Evolutionary conservation across 2,797 vertebrate genomes (phyloP).

Genomic region (Aphelocoma californica): DNA sequence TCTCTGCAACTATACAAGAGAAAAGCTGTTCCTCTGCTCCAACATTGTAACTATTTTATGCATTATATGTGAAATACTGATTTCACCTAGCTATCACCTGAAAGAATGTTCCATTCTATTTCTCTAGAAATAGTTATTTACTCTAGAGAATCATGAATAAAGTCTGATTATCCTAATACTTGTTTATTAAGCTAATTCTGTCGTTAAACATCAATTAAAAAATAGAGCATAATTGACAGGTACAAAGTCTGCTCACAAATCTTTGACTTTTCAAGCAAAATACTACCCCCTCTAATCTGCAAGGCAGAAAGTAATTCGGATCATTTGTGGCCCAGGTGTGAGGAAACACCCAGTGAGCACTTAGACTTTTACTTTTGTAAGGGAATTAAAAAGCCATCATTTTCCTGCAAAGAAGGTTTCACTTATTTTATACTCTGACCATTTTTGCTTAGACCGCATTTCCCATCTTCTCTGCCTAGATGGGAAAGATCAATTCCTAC

Average conservation of each 20-base stretch:
- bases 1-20: background rate
- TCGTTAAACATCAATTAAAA: background rate
- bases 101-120: background rate
- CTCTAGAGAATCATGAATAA: background rate
- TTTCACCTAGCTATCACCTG: background rate
- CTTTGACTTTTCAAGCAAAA: background rate
- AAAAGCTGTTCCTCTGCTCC: background rate
- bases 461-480: background rate
- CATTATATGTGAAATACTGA: background rate
- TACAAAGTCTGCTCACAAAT: background rate
- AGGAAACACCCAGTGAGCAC: background rate
- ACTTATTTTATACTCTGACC: background rate
- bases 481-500: background rate
- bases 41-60: background rate
- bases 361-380: background rate
- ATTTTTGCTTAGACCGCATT: background rate
- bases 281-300: background rate
- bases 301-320: background rate
- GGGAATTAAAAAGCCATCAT: background rate
- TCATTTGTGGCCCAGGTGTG: background rate
- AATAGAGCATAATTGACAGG: background rate
- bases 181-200: background rate
- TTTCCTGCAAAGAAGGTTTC: background rate
- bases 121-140: background rate
- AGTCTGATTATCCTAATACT: background rate